Conservation (phyloP, 2,113 vertebrate species). For the Lampris megalopsis region DNA sequence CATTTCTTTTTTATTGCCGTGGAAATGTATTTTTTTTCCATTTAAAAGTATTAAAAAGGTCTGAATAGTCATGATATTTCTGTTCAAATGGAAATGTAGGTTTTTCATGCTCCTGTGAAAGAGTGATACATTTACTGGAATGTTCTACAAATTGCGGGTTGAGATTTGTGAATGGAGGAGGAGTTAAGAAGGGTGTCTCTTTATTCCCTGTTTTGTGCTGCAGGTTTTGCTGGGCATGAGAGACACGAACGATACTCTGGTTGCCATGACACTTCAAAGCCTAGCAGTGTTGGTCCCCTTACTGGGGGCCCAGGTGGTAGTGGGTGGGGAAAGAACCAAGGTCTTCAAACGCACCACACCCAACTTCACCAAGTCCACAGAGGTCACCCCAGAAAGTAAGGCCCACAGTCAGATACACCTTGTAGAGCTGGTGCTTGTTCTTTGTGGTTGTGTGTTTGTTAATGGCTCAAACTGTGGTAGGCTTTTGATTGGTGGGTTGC, state of each 20-base stretch:
- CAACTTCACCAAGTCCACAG: conserved; percentile 90
- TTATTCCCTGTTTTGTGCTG: neutral
- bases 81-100: too few relatives aligned
- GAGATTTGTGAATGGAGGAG: too few relatives aligned
- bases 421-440: neutral
- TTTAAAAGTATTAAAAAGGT: too few relatives aligned
- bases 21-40: too few relatives aligned
- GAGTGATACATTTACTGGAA: neutral
- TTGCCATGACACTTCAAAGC: conserved; percentile 92
- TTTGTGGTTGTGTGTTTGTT: too few relatives aligned
- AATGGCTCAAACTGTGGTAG: too few relatives aligned
- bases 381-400: conserved; percentile 92
- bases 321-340: conserved; percentile 93
- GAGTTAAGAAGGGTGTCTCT: neutral
- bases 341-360: conserved; percentile 96
- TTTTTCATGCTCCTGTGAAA: neutral
- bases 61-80: too few relatives aligned
- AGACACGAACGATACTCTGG: conserved; percentile 90
- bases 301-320: conserved; percentile 94
- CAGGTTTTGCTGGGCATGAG: conserved; percentile 95
- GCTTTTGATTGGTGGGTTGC: too few relatives aligned
- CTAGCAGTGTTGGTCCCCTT: conserved; percentile 93
- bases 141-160: neutral
- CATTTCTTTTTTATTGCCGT: too few relatives aligned
- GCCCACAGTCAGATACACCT: neutral